Evolutionary conservation across 2,113 vertebrate genomes (phyloP), one percentile per base, ranked within the genome.

Genomic region (Sminthopsis crassicaudata): DNA sequence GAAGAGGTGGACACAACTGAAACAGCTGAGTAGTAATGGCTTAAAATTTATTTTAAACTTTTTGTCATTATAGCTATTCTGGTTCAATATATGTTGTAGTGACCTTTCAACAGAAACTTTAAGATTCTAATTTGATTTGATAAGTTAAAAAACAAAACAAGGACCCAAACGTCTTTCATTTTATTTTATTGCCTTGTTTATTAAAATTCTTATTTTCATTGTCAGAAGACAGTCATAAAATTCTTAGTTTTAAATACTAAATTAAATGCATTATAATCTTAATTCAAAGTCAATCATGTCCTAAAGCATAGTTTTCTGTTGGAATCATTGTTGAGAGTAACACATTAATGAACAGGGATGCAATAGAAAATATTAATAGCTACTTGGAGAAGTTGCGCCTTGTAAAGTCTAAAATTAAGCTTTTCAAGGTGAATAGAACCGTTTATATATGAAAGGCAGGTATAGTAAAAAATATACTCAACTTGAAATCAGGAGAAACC

Each of bases 291-390:
- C 90, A 91, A 90, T 36, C 50, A 0, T 94, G 67, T 91, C 94
- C 96, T 95, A 95, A 98, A 96, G 92, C 57, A 94, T 27, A 53
- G 60, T 95, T 97, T 96, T 93, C 94, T 95, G 93, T 94, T 96
- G 50, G 36, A 95, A 91, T 89, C 96, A 53, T 96, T 95, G 96
- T 98, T 97, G 93, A 96, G 96, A 97, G 95, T 94, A 97, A 94
- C 26, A 0, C 93, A 96, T 54, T 91, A 95, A 67, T 97, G 96
- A 96, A 96, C 90, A 60, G 53, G 91, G 96, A 92, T 91, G 60
- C 91, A 60, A 97, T 97, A 96, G 96, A 53, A 95, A 96, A 95
- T 94, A 12, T 57, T 30, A 91, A 46, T 94, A 94, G 76, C 94
- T 91, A 95, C 95, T 90, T 95, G 90, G 92, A 48, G 96, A 92